A percentile compares a stretch with the other conserved stretches of the same genome.
phyloP scores from a whole-genome alignment of 2,888 invertebrate genomes.

The Blomia tropicalis region DNA sequence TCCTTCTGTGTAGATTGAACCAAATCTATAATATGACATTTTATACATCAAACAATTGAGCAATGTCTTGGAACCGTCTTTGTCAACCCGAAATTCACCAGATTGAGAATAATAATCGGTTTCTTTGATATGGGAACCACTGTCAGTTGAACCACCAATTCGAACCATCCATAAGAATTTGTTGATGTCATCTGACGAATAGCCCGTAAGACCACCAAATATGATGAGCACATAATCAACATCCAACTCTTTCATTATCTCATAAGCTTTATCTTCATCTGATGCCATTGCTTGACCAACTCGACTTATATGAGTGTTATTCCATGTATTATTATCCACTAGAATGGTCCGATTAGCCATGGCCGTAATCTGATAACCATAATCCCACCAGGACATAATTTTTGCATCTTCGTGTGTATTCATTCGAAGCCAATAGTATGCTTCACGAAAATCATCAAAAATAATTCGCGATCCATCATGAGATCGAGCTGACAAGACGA shows the following conservation, averaged over 20 bases:
- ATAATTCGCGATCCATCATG: conserved; percentile 79
- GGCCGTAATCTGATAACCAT: conserved; percentile 95
- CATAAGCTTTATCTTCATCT: conserved; percentile 85
- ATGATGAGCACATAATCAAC: conserved; percentile 96
- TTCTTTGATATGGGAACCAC: conserved; percentile 86
- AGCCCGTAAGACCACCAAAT: conserved; percentile 95
- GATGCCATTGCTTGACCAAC: conserved; percentile 98
- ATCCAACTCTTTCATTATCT: conserved; percentile 91
- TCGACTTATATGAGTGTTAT: conserved; percentile 93
- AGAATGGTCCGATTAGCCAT: conserved; percentile 96
- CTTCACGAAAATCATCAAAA: conserved; percentile 96
- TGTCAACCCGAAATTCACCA: conserved; percentile 91
- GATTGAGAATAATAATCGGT: conserved; percentile 86
- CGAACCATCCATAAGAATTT: conserved; percentile 99
- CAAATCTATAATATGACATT: conserved; percentile 97
- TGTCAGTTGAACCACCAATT: conserved; percentile 86
- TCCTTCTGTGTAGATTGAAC: conserved; percentile 85
- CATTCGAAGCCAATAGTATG: conserved; percentile 94
- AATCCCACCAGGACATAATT: conserved; percentile 99
- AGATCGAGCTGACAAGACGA: conserved; percentile 54
- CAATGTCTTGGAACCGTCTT: conserved; percentile 73
- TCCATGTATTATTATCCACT: conserved; percentile 99
- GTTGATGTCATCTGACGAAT: conserved; percentile 96
- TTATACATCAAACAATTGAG: conserved; percentile 98
- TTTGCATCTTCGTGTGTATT: conserved; percentile 85